These are phyloP conservation scores for Bubo scandiacus DNA, from an alignment of 2,113 vertebrate species.

Conservation along the genomic window DNA sequence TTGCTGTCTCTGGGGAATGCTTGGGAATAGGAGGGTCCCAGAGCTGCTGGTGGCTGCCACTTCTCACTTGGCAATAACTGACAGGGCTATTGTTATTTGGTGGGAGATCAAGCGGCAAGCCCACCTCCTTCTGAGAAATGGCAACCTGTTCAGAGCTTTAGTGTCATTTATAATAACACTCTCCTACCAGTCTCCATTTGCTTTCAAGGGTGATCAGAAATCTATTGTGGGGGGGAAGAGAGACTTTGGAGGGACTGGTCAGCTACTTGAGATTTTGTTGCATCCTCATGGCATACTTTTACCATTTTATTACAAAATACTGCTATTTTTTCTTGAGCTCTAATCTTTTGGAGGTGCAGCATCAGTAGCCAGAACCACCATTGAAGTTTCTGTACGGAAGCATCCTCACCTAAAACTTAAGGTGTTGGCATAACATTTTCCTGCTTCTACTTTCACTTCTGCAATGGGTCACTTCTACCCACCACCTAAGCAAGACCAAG, in stretches of 20 bases:
- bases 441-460: background rate
- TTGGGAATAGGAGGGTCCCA: background rate
- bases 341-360: background rate
- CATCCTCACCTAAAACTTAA: background rate
- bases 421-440: background rate
- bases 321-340: background rate
- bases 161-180: background rate
- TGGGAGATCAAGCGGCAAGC: background rate
- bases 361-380: background rate
- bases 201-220: background rate
- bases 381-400: background rate
- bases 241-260: background rate
- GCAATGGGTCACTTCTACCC: background rate
- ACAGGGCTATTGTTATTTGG: background rate
- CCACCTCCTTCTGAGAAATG: background rate
- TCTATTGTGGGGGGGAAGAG: rapidly evolving
- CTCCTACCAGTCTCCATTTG: background rate
- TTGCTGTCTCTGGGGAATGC: background rate
- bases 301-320: background rate
- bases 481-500: rapidly evolving
- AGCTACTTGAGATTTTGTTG: background rate
- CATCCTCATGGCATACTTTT: background rate
- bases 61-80: background rate
- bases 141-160: background rate
- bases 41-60: background rate